Percentiles rank a stretch among this genome's conserved stretches.
Evolutionary conservation across 2,113 vertebrate species (phyloP).

Genomic region (Centropus bengalensis): DNA sequence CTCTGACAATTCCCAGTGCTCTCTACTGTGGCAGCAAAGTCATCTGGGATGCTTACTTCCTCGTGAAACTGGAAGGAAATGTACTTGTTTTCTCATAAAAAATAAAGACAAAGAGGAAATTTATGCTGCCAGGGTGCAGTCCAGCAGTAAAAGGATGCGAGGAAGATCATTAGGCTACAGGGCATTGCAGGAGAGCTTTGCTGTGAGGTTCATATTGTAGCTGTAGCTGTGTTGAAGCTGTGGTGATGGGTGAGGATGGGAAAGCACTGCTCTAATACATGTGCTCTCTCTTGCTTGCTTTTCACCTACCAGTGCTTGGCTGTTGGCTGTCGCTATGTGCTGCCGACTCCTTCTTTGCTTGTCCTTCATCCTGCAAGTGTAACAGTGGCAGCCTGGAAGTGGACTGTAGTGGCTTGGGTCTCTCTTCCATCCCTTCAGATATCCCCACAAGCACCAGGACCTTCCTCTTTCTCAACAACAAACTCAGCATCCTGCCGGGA

Average conservation of each 20-base stretch:
- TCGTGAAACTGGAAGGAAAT: not conserved
- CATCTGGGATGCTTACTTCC: not conserved
- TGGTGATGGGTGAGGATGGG: not conserved
- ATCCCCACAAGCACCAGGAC: slow-evolving; percentile 86
- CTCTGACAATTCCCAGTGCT: not conserved
- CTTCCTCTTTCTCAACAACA: slow-evolving; percentile 95
- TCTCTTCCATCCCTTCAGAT: slow-evolving; percentile 86
- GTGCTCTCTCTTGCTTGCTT: not conserved
- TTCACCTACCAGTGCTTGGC: slow-evolving; percentile 78
- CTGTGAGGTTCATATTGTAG: not conserved
- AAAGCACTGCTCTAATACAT: not conserved
- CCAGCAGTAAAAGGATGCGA: not conserved
- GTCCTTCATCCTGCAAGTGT: slow-evolving; percentile 90
- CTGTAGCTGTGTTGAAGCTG: not conserved
- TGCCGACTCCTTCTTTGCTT: slow-evolving; percentile 77
- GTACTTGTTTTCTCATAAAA: not conserved
- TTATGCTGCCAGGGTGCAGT: not conserved
- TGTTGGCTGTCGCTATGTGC: slow-evolving; percentile 82
- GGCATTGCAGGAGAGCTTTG: fast-evolving
- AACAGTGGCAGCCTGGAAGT: slow-evolving; percentile 83
- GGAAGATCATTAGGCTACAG: not conserved
- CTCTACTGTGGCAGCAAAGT: not conserved
- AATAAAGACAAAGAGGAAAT: not conserved
- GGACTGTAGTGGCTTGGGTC: slow-evolving; percentile 90
- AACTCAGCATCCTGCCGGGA: slow-evolving; percentile 84